phyloP scores from a whole-genome alignment of 2,797 vertebrate genomes.

The Parotocinclus haroldoi region DNA sequence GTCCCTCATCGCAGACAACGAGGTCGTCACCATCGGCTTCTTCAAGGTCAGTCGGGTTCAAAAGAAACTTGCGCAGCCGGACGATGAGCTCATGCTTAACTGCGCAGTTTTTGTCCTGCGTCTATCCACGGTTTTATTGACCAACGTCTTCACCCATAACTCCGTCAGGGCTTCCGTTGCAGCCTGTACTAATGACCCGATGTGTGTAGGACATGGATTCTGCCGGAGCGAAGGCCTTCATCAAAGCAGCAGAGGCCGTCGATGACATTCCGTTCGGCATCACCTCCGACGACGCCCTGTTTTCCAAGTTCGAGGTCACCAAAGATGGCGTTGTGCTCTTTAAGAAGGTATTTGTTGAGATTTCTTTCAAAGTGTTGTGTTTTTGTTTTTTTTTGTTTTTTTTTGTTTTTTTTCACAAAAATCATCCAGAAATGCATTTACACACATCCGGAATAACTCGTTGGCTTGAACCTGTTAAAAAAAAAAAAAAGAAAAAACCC shows the following conservation, averaged over 20 bases:
- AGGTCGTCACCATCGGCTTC: conserved; percentile 91
- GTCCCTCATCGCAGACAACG: conserved; percentile 80
- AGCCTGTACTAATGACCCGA: neutral
- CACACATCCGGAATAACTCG: too few relatives aligned
- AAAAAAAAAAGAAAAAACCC: too few relatives aligned
- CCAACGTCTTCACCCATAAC: too few relatives aligned
- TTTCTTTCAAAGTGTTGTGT: neutral
- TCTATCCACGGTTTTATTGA: too few relatives aligned
- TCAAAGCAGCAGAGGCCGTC: conserved; percentile 82
- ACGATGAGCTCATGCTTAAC: neutral
- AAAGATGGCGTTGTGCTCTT: conserved; percentile 87
- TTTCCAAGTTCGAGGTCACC: conserved; percentile 81
- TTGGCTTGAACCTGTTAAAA: too few relatives aligned
- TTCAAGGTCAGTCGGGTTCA: conserved; percentile 80
- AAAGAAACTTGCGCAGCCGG: neutral
- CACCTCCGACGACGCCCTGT: conserved; percentile 75
- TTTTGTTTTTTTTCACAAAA: too few relatives aligned
- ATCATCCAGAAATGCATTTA: too few relatives aligned
- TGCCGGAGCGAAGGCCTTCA: conserved; percentile 77
- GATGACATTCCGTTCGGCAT: conserved; percentile 92
- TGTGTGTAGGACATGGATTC: conserved; percentile 74
- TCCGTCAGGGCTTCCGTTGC: neutral
- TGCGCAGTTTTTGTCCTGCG: too few relatives aligned
- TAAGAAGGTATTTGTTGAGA: conserved; percentile 84
- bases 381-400: too few relatives aligned